Base-by-base conservation (phyloP, 2,797 vertebrate genomes). In the Mustela erminea region DNA sequence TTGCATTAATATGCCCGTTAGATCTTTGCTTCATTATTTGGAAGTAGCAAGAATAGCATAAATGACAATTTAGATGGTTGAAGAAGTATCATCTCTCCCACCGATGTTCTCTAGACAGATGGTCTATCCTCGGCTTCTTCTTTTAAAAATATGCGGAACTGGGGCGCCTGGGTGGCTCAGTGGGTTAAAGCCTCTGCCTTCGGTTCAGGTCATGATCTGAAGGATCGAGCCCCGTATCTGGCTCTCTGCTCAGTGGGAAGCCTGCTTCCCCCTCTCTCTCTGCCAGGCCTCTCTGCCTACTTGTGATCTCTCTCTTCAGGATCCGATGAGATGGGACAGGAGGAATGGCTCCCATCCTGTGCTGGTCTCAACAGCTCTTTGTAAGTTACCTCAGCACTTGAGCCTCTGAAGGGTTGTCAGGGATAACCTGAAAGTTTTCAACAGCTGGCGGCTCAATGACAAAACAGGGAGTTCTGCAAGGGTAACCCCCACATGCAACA, bases 21-120 rank as follows among this genome's bases (percentile, higher is more conserved):
- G 96, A 56, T 29, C 52, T 97, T 90, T 66, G 0, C 80, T 95
- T 97, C 96, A 95, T 97, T 87, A 58, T 92, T 96, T 94, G 94
- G 54, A 49, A 92, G 10, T 78, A 68, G 85, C 46, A 60, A 89
- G 64, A 52, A 35, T 25, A 32, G 4, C 38, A 60, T 1, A 6
- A 83, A 93, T 94, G 80, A 62, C 62, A 49, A 85, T 0, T 2
- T 35, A 38, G 46, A 75, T 2, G 20, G 46, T 25, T 82, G 62
- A 88, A 43, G 56, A 94, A 70, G 60, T 60, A 85, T 82, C 62
- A 29, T 85, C 90, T 93, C 84, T 86, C 77, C 89, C 38, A 29
- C 68, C 0, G 2, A 25, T 0, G 29, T 23, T 43, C 12, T 78
- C 35, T 82, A 49, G 83, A 78, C 13, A 72, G 38, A 68, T 80